phyloP scores from a whole-genome alignment of 2,888 invertebrate species.

The Aleiodes testaceus region DNA sequence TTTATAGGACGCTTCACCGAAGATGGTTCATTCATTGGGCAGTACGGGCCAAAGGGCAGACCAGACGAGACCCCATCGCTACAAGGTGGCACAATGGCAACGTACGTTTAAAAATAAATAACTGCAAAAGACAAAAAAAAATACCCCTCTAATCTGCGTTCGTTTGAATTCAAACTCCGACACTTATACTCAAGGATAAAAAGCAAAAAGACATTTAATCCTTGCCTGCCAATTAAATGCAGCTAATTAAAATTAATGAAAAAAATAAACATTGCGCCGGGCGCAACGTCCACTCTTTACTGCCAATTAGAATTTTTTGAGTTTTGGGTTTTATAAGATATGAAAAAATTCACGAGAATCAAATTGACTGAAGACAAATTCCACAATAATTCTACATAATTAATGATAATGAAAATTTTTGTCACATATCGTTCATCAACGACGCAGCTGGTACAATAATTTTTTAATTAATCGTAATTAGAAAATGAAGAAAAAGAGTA shows the following conservation, averaged over 20 bases:
- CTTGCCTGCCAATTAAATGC: slow-evolving; percentile 62
- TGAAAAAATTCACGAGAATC: slow-evolving; percentile 38
- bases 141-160: not conserved
- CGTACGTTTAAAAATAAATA: slow-evolving; percentile 76
- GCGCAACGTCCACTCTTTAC: slow-evolving; percentile 71
- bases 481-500: not conserved
- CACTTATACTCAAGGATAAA: slow-evolving; percentile 24
- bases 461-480: slow-evolving; percentile 27
- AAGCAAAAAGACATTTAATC: slow-evolving; percentile 41
- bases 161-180: slow-evolving; percentile 25
- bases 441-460: slow-evolving; percentile 34
- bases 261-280: slow-evolving; percentile 67
- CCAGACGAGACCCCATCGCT: slow-evolving; percentile 74
- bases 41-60: slow-evolving; percentile 86
- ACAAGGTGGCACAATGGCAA: slow-evolving; percentile 77
- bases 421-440: slow-evolving; percentile 35
- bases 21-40: slow-evolving; percentile 98
- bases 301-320: slow-evolving; percentile 68
- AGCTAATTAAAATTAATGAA: slow-evolving; percentile 57
- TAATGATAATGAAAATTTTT: slow-evolving; percentile 12
- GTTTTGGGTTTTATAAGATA: slow-evolving; percentile 65
- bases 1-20: slow-evolving; percentile 91
- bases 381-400: slow-evolving; percentile 33
- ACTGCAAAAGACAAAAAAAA: slow-evolving; percentile 13
- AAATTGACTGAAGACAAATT: slow-evolving; percentile 37